Evolutionary conservation across 2,113 vertebrate genomes (phyloP), one percentile per base, ranked within the genome.

Genomic region (Atrichornis clamosus): DNA sequence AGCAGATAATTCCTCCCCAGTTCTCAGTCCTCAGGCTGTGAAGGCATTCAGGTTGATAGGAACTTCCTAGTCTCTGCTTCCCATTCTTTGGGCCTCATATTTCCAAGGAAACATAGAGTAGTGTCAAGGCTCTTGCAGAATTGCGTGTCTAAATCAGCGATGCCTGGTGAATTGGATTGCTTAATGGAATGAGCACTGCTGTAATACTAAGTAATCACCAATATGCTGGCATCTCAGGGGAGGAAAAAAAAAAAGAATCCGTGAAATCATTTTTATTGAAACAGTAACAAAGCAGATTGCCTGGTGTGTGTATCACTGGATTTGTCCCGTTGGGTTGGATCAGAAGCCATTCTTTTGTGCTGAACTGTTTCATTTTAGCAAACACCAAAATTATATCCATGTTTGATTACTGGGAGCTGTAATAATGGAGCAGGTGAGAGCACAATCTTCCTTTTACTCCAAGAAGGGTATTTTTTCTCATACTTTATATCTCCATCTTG

Each of bases 241-340:
- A 89, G 30, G 50, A 14, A 2, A 27, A 13, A 67, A 67, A 80
- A 90, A 94, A 63, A 65, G 41, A 72, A 47, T 32, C 56, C 5
- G 4, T 76, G 63, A 86, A 96, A 89, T 92, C 6, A 86, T 68
- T 79, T 96, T 95, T 90, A 80, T 91, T 80, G 88, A 55, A 89
- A 20, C 84, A 65, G 84, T 94, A 90, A 91, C 10, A 35, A 95
- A 88, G 87, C 59, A 41, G 81, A 87, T 91, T 91, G 91, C 89
- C 75, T 80, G 84, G 78, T 83, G 75, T 62, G 72, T 93, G 72
- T 75, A 41, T 67, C 0, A 0, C 63, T 8, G 39, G 59, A 24
- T 90, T 84, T 69, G 67, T 65, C 69, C 86, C 23, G 3, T 10
- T 70, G 63, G 32, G 33, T 90, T 76, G 67, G 30, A 84, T 35